A percentile compares a stretch with the other conserved stretches of the same genome.
Conservation (phyloP, 2,113 vertebrate species). For the Albula glossodonta region DNA sequence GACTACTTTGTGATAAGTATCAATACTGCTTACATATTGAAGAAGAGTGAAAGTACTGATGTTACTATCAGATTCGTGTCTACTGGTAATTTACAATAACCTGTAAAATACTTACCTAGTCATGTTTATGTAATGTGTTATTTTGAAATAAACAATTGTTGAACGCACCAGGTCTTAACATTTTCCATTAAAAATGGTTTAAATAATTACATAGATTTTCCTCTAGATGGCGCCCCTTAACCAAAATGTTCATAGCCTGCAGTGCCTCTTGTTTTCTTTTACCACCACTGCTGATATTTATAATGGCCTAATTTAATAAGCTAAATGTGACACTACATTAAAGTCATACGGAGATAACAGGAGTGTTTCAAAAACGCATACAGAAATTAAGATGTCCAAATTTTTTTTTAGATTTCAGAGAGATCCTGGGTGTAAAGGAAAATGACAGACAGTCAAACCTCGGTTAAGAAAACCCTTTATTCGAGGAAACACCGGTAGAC, state of each 20-base stretch:
- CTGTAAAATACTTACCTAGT: not conserved
- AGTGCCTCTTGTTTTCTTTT: not conserved
- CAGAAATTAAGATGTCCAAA: too few species aligned
- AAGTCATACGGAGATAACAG: not conserved
- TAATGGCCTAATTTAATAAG: too few species aligned
- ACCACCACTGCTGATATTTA: too few species aligned
- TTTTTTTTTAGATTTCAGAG: not conserved
- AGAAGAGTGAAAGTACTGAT: too few species aligned
- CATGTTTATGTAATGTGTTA: not conserved
- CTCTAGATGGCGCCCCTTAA: not conserved
- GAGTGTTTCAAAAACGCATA: too few species aligned
- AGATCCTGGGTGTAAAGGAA: not conserved
- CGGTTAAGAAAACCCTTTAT: conserved; percentile 34
- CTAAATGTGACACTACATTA: not conserved
- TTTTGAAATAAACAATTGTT: not conserved
- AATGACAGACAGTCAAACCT: conserved; percentile 46
- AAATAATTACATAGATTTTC: not conserved
- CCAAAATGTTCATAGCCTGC: not conserved
- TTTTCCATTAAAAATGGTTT: not conserved
- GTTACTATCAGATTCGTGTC: not conserved
- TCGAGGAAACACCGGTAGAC: conserved; percentile 29
- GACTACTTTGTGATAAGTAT: too few species aligned
- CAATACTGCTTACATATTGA: too few species aligned
- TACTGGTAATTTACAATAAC: not conserved
- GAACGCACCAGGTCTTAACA: too few species aligned